phyloP scores from a whole-genome alignment of 2,888 invertebrate species.

The Oeneis ivallda region DNA sequence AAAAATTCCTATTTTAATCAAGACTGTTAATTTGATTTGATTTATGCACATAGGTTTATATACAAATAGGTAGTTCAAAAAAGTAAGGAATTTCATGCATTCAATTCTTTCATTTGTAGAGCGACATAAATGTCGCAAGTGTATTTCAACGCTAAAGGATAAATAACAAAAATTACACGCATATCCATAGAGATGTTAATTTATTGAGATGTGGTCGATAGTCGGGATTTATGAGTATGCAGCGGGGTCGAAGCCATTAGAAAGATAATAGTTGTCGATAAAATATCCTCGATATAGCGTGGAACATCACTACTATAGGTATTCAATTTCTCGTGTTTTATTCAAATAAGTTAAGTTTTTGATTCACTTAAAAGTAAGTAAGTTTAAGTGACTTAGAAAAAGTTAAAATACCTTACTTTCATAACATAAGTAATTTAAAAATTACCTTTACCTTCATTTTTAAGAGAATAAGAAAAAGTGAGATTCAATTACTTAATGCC shows the following conservation, averaged over 20 bases:
- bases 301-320: constrained; percentile 24
- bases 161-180: constrained; percentile 70
- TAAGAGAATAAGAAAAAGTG: not conserved
- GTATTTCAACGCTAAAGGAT: constrained; percentile 44
- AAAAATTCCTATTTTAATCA: too few species aligned
- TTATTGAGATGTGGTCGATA: constrained; percentile 69
- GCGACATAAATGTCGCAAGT: constrained; percentile 2
- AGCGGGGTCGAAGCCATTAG: constrained; percentile 57
- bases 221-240: constrained; percentile 59
- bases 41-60: too few species aligned
- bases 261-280: constrained; percentile 63
- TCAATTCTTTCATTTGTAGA: not conserved
- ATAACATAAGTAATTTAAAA: too few species aligned
- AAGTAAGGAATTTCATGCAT: too few species aligned
- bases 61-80: too few species aligned
- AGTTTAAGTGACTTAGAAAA: too few species aligned
- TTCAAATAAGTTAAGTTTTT: too few species aligned
- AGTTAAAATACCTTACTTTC: too few species aligned
- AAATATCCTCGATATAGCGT: constrained; percentile 40
- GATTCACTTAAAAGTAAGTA: too few species aligned
- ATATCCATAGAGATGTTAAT: constrained; percentile 66
- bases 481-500: not conserved
- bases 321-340: not conserved
- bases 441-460: too few species aligned
- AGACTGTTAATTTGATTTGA: too few species aligned